phyloP scores from a whole-genome alignment of 2,888 invertebrate species.

The Melanostoma scalare region DNA sequence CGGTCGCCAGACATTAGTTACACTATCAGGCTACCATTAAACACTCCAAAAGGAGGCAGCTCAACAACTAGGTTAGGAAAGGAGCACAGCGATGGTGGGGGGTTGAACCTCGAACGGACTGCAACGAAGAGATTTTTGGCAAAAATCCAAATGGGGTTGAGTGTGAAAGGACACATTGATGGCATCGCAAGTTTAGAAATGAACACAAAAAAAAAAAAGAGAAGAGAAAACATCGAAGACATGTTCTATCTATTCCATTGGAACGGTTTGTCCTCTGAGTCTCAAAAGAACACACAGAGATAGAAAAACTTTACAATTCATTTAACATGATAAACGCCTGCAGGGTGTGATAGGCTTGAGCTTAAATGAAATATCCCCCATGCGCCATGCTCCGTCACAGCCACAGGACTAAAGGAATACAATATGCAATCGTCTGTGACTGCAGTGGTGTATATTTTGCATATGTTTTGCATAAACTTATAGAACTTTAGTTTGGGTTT shows the following conservation, averaged over 20 bases:
- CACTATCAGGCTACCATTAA: conserved; percentile 37
- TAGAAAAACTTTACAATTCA: conserved; percentile 67
- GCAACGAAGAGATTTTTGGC: conserved; percentile 48
- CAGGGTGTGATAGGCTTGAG: conserved; percentile 43
- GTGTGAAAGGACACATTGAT: conserved; percentile 53
- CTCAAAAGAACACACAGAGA: conserved; percentile 18
- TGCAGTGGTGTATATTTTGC: conserved; percentile 11
- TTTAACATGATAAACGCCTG: conserved; percentile 69
- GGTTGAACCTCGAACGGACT: conserved; percentile 2
- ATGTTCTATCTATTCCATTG: conserved; percentile 27
- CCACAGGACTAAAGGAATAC: not conserved
- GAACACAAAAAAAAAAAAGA: conserved; percentile 12
- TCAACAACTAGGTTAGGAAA: not conserved
- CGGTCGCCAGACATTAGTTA: conserved; percentile 56
- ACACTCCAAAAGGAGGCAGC: conserved; percentile 7
- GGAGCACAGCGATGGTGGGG: not conserved
- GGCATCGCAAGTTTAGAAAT: conserved; percentile 28
- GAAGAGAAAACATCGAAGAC: conserved; percentile 24
- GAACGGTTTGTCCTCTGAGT: conserved; percentile 22
- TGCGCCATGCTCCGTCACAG: not conserved
- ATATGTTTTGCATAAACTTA: conserved; percentile 24
- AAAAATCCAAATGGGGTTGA: conserved; percentile 45
- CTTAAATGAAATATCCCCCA: conserved; percentile 54
- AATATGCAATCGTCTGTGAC: conserved; percentile 14
- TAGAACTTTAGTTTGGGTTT: not conserved